Percentiles rank a stretch among this genome's conserved stretches.
These are phyloP conservation scores for Brachyptera putata DNA, from an alignment of 2,888 invertebrate species.

Conservation along the genomic window DNA sequence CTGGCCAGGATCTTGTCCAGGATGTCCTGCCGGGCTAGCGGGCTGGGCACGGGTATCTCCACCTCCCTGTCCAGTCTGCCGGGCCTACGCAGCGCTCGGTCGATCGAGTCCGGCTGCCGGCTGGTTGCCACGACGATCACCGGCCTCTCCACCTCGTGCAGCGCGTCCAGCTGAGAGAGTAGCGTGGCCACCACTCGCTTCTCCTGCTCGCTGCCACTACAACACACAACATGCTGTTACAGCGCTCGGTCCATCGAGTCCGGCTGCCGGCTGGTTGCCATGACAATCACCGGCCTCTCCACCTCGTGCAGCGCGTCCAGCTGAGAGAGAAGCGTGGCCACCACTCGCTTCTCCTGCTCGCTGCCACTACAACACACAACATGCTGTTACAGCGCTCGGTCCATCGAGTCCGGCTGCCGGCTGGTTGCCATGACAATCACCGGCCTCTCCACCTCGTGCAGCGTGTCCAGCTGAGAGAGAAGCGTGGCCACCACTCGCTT, in stretches of 20 bases:
- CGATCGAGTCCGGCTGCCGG: conserved; percentile 69
- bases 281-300: conserved; percentile 55
- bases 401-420: conserved; percentile 69
- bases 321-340: conserved; percentile 55
- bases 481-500: conserved; percentile 67
- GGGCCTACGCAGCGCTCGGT: conserved; percentile 69
- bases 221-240: conserved; percentile 53
- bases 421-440: conserved; percentile 76
- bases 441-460: conserved; percentile 47
- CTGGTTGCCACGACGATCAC: conserved; percentile 76
- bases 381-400: conserved; percentile 69
- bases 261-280: conserved; percentile 74
- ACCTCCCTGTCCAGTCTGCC: conserved; percentile 78
- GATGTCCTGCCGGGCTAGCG: conserved; percentile 62
- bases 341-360: conserved; percentile 69
- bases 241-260: conserved; percentile 71
- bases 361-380: conserved; percentile 44
- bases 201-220: conserved; percentile 61
- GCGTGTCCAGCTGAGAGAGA: conserved; percentile 54
- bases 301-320: conserved; percentile 59
- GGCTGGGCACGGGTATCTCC: conserved; percentile 72
- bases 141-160: conserved; percentile 47
- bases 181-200: conserved; percentile 67
- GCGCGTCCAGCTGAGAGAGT: conserved; percentile 54
- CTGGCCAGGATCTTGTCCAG: conserved; percentile 58